phyloP scores from a whole-genome alignment of 2,888 invertebrate species.

The Acanthosepion lycidas region DNA sequence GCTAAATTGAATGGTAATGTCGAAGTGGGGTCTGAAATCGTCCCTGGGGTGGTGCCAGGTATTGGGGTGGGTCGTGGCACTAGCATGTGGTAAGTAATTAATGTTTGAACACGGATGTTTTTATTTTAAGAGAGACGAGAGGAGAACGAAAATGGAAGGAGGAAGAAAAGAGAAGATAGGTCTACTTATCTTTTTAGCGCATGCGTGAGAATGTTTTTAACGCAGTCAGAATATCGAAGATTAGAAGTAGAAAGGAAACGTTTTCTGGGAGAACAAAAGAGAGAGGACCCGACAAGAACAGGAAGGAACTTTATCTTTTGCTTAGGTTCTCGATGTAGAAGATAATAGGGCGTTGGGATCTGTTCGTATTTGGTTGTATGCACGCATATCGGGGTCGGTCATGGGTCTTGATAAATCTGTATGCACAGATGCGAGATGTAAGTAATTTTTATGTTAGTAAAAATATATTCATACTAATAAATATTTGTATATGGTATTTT shows the following conservation, averaged over 20 bases:
- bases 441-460: background rate
- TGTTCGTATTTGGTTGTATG: background rate
- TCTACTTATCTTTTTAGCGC: background rate
- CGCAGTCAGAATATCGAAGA: background rate
- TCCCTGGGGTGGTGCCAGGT: background rate
- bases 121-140: background rate
- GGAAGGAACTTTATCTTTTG: background rate
- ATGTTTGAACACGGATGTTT: constrained; percentile 33
- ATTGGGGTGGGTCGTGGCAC: background rate
- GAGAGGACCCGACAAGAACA: background rate
- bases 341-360: background rate
- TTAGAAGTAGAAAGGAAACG: background rate
- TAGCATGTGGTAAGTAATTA: constrained; percentile 20
- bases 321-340: background rate
- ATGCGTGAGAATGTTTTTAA: background rate
- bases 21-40: background rate
- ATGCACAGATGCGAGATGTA: background rate
- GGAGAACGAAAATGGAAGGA: background rate
- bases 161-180: background rate
- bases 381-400: background rate
- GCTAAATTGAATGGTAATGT: background rate
- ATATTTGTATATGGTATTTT: background rate
- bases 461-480: background rate
- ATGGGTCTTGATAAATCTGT: too few relatives aligned
- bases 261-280: background rate